Percentiles rank a stretch among this genome's conserved stretches.
These are phyloP conservation scores for Criorhina ranunculi DNA, from an alignment of 2,888 invertebrate species.

Conservation along the genomic window DNA sequence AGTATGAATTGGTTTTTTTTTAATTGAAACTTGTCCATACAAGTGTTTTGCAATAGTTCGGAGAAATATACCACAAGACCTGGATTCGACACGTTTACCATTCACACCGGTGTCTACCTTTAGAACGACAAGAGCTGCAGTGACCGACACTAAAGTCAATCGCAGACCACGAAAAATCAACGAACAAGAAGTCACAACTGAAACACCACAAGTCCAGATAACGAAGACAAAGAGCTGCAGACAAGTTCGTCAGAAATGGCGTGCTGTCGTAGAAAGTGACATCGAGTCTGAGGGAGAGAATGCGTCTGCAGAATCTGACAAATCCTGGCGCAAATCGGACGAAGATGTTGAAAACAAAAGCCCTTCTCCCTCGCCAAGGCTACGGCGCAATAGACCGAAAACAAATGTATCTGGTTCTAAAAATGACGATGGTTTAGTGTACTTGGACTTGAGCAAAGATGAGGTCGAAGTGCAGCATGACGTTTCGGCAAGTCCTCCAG, in stretches of 20 bases:
- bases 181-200: not conserved
- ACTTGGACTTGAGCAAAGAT: conserved; percentile 81
- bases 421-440: conserved; percentile 78
- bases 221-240: conserved; percentile 46
- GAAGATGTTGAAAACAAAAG: conserved; percentile 59
- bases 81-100: conserved; percentile 82
- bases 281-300: conserved; percentile 77
- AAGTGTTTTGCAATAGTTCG: conserved; percentile 77
- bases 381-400: conserved; percentile 4
- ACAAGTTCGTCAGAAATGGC: conserved; percentile 77
- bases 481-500: conserved; percentile 77
- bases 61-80: conserved; percentile 78
- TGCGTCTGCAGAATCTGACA: conserved; percentile 80
- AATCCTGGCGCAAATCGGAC: conserved; percentile 69
- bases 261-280: conserved; percentile 78
- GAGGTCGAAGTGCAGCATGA: conserved; percentile 80
- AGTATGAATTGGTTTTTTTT: conserved; percentile 61
- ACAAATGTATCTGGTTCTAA: not conserved
- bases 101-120: conserved; percentile 8
- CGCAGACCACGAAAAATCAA: not conserved
- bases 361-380: conserved; percentile 34
- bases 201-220: not conserved
- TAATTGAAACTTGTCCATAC: not conserved
- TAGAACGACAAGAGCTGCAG: not conserved
- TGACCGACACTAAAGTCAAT: not conserved